Conservation (phyloP, 2,797 vertebrate genomes). For the Hydrolagus colliei region DNA sequence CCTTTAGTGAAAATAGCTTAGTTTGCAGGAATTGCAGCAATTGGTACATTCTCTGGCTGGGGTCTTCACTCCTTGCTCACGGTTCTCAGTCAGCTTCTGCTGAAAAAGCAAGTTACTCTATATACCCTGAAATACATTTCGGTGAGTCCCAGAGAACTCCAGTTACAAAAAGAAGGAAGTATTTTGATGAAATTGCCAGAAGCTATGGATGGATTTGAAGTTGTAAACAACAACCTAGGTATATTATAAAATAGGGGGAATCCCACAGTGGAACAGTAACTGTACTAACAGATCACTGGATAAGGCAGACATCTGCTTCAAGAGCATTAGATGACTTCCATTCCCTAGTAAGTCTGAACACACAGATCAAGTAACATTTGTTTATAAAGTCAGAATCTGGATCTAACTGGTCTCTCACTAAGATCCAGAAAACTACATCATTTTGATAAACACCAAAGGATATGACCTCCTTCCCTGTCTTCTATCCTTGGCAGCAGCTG, state of each 20-base stretch:
- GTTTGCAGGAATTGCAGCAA: not conserved
- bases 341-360: conserved; percentile 4
- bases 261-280: not conserved
- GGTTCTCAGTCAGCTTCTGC: not conserved
- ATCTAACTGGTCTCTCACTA: not conserved
- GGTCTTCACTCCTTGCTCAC: not conserved
- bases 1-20: not conserved
- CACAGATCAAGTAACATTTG: not conserved
- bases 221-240: not conserved
- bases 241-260: not conserved
- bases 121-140: not conserved
- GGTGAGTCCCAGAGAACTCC: not conserved
- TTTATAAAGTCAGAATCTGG: not conserved
- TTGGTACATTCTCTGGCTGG: not conserved
- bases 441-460: not conserved
- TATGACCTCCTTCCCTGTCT: not conserved
- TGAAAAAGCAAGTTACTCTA: not conserved
- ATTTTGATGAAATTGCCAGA: not conserved
- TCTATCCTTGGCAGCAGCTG: not conserved
- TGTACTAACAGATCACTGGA: not conserved
- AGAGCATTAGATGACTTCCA: not conserved
- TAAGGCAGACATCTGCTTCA: not conserved
- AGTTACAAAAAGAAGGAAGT: not conserved
- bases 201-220: not conserved
- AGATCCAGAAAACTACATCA: not conserved